These are phyloP conservation scores for Heliocidaris erythrogramma DNA, from an alignment of 35 echinoderm and acorn worm genomes.

Conservation along the genomic window DNA sequence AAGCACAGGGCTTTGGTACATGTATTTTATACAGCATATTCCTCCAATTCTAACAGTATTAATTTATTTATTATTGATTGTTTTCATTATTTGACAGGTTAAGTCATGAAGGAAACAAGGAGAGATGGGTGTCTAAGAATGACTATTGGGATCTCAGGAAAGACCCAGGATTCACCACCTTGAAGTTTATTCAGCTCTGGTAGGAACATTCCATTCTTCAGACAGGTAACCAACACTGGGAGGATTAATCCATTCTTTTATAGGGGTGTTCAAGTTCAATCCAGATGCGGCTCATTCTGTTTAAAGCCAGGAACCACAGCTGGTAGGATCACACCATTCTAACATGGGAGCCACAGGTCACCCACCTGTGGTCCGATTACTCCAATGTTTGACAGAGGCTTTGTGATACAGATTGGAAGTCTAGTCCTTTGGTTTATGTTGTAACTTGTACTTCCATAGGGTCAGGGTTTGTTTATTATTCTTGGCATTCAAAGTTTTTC, in stretches of 20 bases:
- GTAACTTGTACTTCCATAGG: not conserved
- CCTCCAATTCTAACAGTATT: too few relatives aligned
- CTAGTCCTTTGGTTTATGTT: not conserved
- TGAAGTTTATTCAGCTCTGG: slow-evolving; percentile 44
- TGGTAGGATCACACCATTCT: not conserved
- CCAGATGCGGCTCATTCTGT: not conserved
- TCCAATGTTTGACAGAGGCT: not conserved
- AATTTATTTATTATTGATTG: not conserved
- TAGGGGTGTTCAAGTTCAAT: not conserved
- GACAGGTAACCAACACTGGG: not conserved
- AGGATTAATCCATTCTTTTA: not conserved
- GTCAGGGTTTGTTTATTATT: not conserved
- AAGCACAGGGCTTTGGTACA: too few relatives aligned
- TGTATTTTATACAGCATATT: too few relatives aligned
- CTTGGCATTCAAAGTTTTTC: not conserved
- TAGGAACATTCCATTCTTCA: not conserved
- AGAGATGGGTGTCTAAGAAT: slow-evolving; percentile 83
- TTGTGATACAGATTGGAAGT: not conserved
- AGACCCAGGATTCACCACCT: slow-evolving; percentile 60
- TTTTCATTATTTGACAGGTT: slow-evolving; percentile 51
- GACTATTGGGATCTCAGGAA: slow-evolving; percentile 84
- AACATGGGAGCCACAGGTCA: not conserved
- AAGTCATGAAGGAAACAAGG: slow-evolving; percentile 71
- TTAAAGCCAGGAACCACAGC: not conserved
- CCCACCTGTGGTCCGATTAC: not conserved